These are phyloP conservation scores for Gadus macrocephalus DNA, from an alignment of 2,113 vertebrate genomes.

Conservation along the genomic window DNA sequence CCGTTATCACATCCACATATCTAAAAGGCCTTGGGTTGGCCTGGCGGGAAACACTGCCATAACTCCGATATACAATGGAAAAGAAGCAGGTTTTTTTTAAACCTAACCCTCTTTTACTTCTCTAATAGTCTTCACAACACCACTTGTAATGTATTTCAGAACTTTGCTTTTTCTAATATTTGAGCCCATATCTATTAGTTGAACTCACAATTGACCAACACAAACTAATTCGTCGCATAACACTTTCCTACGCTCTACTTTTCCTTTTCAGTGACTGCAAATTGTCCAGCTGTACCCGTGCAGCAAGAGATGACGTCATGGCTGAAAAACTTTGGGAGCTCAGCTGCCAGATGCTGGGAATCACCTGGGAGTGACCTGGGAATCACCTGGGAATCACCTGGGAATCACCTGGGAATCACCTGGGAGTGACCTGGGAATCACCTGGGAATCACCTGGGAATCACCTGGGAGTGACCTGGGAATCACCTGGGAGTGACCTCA, in stretches of 20 bases:
- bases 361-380: constrained; percentile 42
- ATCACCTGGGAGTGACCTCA: constrained; percentile 12
- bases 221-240: neutral
- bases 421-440: constrained; percentile 43
- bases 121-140: no score
- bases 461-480: constrained; percentile 38
- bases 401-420: constrained; percentile 40
- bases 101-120: no score
- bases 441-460: constrained; percentile 44
- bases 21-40: neutral
- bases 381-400: constrained; percentile 25
- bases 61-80: neutral
- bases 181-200: no score
- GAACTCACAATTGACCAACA: no score
- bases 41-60: neutral
- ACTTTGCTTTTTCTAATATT: no score
- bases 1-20: no score
- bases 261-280: constrained; percentile 37
- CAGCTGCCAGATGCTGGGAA: constrained; percentile 50
- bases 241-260: neutral
- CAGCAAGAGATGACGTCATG: constrained; percentile 44
- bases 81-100: no score
- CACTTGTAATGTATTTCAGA: no score
- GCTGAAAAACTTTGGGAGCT: constrained; percentile 52
- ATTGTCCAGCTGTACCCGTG: constrained; percentile 29